phyloP scores from a whole-genome alignment of 2,113 vertebrate species.

The Danio rerio region GRCz12tu NC_133197.1:12435501-12436000 shows the following conservation, averaged over 20 bases:
- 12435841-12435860: too few species aligned
- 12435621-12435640: slow-evolving; percentile 89
- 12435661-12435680: not conserved
- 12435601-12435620: slow-evolving; percentile 92
- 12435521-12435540: slow-evolving; percentile 88
- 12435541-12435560: slow-evolving; percentile 93
- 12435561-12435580: slow-evolving; percentile 87
- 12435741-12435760: not conserved
- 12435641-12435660: slow-evolving; percentile 64
- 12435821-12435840: too few species aligned
- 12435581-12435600: slow-evolving; percentile 87
- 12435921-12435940: too few species aligned
- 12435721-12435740: not conserved
- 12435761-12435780: not conserved
- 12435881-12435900: too few species aligned
- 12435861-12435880: too few species aligned
- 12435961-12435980: too few species aligned
- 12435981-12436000: too few species aligned
- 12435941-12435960: too few species aligned
- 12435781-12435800: too few species aligned
- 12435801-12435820: too few species aligned
- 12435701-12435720: not conserved
- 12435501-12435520: slow-evolving; percentile 84
- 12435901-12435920: too few species aligned
- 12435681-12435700: not conserved